Conservation (phyloP, 2,113 vertebrate genomes). For the human region DNA sequence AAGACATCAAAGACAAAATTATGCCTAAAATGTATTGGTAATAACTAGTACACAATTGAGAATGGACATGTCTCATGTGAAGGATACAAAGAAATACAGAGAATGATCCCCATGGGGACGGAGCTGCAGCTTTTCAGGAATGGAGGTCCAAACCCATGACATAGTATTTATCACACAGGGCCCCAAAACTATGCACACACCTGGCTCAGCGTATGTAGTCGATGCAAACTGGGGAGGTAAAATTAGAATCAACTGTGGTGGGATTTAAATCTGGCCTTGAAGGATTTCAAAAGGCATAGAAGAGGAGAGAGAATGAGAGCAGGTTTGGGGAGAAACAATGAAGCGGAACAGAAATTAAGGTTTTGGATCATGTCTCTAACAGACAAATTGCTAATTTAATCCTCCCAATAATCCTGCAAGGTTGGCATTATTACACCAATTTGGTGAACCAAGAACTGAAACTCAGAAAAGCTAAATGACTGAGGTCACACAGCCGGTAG, state of each 20-base stretch:
- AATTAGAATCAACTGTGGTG: neutral
- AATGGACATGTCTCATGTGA: neutral
- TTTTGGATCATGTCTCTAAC: neutral
- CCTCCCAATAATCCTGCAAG: neutral
- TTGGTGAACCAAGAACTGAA: neutral
- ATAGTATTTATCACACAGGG: neutral
- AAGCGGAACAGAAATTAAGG: neutral
- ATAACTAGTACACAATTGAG: neutral
- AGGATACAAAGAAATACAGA: neutral
- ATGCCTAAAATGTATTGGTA: neutral
- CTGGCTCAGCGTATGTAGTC: no score
- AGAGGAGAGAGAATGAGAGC: neutral
- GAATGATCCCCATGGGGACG: accelerated
- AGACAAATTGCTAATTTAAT: neutral
- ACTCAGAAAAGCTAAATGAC: neutral
- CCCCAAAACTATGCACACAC: no score
- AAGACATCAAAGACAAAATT: neutral
- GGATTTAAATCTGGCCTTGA: neutral
- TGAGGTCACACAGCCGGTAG: neutral
- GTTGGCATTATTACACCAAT: neutral
- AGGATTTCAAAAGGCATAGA: neutral
- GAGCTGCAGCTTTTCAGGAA: neutral
- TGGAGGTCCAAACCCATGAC: neutral
- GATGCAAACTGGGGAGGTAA: neutral
- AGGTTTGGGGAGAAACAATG: neutral